Conservation (phyloP, 2,888 invertebrate species). For the Macrostomum cliftonense region DNA sequence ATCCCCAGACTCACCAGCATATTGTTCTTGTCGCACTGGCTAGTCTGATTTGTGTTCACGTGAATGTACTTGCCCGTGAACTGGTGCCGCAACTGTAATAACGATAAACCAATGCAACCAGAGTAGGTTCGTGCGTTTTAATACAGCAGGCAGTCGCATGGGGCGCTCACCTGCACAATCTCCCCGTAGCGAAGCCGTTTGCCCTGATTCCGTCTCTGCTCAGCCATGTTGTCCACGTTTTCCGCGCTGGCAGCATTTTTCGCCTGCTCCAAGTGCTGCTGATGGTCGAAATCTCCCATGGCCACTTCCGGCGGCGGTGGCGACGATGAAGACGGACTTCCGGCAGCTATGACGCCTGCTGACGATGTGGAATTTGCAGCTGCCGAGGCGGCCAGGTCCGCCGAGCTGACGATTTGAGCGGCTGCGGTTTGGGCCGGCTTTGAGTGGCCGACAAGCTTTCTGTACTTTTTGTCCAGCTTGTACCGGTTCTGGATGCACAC, state of each 20-base stretch:
- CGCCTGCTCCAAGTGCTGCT: too few species aligned
- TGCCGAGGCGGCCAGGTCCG: too few species aligned
- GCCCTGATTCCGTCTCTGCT: constrained; percentile 13
- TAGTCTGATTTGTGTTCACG: constrained; percentile 13
- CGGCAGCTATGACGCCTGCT: too few species aligned
- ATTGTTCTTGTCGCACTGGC: constrained; percentile 12
- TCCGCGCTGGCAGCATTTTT: constrained; percentile 10
- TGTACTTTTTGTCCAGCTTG: constrained; percentile 14
- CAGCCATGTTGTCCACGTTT: constrained; percentile 10
- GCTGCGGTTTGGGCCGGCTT: too few species aligned
- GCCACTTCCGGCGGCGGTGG: too few species aligned
- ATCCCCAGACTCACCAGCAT: constrained; percentile 10
- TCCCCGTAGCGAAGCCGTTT: constrained; percentile 13
- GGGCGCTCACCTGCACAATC: constrained; percentile 11
- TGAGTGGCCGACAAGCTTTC: background rate
- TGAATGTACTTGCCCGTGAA: constrained; percentile 14
- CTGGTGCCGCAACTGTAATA: constrained; percentile 13
- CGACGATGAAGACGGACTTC: too few species aligned
- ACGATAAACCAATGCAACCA: too few species aligned
- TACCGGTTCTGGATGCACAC: constrained; percentile 16
- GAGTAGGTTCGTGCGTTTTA: too few species aligned
- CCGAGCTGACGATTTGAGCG: too few species aligned
- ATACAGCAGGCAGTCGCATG: too few species aligned
- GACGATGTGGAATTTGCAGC: too few species aligned
- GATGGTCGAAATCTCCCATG: too few species aligned